Evolutionary conservation across 2,888 invertebrate species (phyloP).

Genomic region (Diachrysia chrysitis): DNA sequence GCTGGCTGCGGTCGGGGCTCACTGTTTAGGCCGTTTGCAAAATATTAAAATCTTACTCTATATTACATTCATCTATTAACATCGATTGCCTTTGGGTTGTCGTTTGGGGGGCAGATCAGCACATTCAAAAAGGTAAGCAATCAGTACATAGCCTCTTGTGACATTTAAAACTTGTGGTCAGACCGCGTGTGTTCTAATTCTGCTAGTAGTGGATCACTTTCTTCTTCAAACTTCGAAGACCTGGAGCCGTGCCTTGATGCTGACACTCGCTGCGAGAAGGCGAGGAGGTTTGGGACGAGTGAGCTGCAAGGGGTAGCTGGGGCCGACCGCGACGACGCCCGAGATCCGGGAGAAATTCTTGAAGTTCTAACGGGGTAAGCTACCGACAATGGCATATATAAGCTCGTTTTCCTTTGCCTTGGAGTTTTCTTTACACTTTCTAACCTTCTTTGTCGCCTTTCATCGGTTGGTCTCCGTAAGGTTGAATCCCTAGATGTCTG

Average conservation of each 20-base stretch:
- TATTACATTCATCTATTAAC: constrained; percentile 47
- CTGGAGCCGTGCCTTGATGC: constrained; percentile 85
- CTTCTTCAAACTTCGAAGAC: constrained; percentile 85
- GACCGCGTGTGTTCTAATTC: constrained; percentile 76
- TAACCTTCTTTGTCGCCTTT: constrained; percentile 86
- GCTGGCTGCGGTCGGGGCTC: constrained; percentile 49
- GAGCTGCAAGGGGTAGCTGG: constrained; percentile 94
- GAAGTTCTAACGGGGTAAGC: constrained; percentile 76
- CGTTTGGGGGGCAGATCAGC: constrained; percentile 26
- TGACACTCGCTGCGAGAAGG: constrained; percentile 88
- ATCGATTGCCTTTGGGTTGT: constrained; percentile 21
- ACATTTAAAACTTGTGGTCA: constrained; percentile 82
- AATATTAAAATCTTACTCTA: constrained; percentile 46
- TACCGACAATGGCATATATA: constrained; percentile 91
- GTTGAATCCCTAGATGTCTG: constrained; percentile 92
- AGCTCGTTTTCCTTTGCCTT: constrained; percentile 90
- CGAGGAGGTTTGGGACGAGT: constrained; percentile 90
- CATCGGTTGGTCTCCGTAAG: constrained; percentile 90
- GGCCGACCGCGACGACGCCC: constrained; percentile 93
- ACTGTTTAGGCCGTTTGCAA: constrained; percentile 64
- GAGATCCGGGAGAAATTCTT: constrained; percentile 81
- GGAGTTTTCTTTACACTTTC: constrained; percentile 74
- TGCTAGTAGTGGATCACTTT: constrained; percentile 90
- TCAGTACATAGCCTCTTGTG: constrained; percentile 31
- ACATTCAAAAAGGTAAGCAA: constrained; percentile 26